Evolutionary conservation across 2,113 vertebrate genomes (phyloP), one percentile per base, ranked within the genome.

Genomic region (Xyliphius kryptos): DNA sequence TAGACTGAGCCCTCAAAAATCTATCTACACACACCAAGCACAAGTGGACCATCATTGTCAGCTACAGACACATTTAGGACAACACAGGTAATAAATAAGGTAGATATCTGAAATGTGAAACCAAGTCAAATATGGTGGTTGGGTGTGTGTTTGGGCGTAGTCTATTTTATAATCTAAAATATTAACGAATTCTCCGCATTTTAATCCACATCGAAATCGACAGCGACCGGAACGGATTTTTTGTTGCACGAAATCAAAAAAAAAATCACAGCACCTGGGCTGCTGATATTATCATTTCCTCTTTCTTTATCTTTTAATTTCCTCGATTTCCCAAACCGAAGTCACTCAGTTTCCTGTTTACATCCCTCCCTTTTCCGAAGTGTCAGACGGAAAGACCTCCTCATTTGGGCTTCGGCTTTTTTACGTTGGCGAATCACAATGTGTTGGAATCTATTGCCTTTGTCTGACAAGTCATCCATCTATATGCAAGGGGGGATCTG

Each of bases 401-500:
- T 91, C 86, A 88, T 89, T 87, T 85, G 81, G 81, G 88, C 90
- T 90, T 85, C 82, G 83, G 86, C 85, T 89, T 91, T n/a, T 87
- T 88, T 64, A 89, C 89, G 88, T 89, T 90, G 89, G 92, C 93
- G 94, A 97, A 95, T 95, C 94, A 94, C 92, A 92, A 92, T 95
- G 92, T 97, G 93, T 91, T 93, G 95, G 92, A 93, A 97, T 96
- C 94, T 93, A 93, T 94, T 95, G 94, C 93, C 95, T 97, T 97
- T 97, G 95, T 97, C 93, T 97, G 95, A 97, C 93, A 97, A 94
- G 92, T 91, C 94, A 97, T 97, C 93, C 95, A 93, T 96, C 93
- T 91, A 82, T 86, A 85, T 85, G 86, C 83, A 81, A 78, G 81
- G 80, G 84, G 85, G n/a, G 85, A 80, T 86, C 81, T 83, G 81